phyloP scores from a whole-genome alignment of 1,140 invertebrate species.

The Vanessa atalanta region DNA sequence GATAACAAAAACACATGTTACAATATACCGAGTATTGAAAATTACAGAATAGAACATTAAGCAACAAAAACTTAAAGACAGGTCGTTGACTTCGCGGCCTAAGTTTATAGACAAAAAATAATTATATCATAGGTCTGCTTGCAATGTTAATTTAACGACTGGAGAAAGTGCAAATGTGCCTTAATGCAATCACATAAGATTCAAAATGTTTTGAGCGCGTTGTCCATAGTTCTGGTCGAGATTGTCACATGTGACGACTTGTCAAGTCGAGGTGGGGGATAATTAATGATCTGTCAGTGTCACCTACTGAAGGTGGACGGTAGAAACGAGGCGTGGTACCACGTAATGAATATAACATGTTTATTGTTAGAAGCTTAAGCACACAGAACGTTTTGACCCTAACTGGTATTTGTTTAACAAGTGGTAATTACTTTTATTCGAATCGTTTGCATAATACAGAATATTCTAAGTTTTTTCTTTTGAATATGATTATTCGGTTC shows the following conservation, averaged over 20 bases:
- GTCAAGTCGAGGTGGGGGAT: slow-evolving; percentile 53
- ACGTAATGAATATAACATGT: slow-evolving; percentile 16
- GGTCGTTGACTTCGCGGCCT: slow-evolving; percentile 38
- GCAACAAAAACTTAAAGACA: slow-evolving; percentile 30
- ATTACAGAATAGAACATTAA: slow-evolving; percentile 32
- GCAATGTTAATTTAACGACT: neutral
- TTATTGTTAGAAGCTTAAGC: slow-evolving; percentile 26
- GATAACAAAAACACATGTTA: slow-evolving; percentile 34
- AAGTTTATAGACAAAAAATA: slow-evolving; percentile 41
- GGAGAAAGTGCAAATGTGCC: neutral
- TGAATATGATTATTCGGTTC: neutral
- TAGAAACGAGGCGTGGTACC: slow-evolving; percentile 22
- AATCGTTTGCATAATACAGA: too few species aligned
- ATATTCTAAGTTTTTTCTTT: neutral
- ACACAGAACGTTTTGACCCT: slow-evolving; percentile 21
- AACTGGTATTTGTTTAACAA: slow-evolving; percentile 11
- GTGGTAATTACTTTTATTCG: neutral
- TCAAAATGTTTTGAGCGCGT: neutral
- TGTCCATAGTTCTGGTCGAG: slow-evolving; percentile 2
- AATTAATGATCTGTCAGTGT: slow-evolving; percentile 53
- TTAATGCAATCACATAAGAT: slow-evolving; percentile 8
- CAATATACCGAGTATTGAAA: slow-evolving; percentile 25
- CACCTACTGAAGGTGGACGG: slow-evolving; percentile 33
- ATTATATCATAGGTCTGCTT: slow-evolving; percentile 29
- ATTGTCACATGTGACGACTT: slow-evolving; percentile 39